phyloP scores from a whole-genome alignment of 2,797 vertebrate species.

The Gambusia yucatana region DNA sequence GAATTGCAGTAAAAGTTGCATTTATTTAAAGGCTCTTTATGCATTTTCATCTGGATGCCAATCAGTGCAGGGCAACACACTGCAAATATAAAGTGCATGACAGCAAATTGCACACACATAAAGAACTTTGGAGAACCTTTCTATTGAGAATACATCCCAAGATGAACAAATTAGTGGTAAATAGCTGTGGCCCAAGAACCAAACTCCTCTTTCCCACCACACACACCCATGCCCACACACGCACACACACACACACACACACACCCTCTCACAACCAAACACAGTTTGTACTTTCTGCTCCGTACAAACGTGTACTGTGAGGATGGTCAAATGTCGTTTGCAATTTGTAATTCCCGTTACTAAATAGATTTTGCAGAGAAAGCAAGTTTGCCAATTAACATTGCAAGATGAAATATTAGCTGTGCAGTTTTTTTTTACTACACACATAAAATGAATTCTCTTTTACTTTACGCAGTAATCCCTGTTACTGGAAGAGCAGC shows the following conservation, averaged over 20 bases:
- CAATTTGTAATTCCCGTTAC: not conserved
- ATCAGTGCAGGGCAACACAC: not conserved
- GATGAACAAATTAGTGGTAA: not conserved
- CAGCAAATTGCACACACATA: not conserved
- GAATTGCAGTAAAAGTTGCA: not conserved
- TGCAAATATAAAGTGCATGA: not conserved
- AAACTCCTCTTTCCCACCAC: not conserved
- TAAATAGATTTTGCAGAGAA: not conserved
- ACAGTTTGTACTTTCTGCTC: slow-evolving; percentile 9
- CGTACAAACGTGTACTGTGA: slow-evolving; percentile 7
- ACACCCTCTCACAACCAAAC: slow-evolving; percentile 31
- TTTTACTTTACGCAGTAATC: not conserved
- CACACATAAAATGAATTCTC: not conserved
- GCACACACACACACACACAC: not conserved
- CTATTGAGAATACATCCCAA: not conserved
- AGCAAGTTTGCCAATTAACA: not conserved
- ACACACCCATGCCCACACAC: not conserved
- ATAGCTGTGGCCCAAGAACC: not conserved
- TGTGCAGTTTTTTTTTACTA: not conserved
- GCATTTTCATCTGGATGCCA: not conserved
- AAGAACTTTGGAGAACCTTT: not conserved
- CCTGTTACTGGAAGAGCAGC: not conserved
- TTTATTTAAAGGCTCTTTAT: not conserved
- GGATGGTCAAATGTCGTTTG: not conserved
- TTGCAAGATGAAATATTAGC: not conserved